Conservation (phyloP, 1,140 invertebrate species). For the Anastatus disparis region DNA sequence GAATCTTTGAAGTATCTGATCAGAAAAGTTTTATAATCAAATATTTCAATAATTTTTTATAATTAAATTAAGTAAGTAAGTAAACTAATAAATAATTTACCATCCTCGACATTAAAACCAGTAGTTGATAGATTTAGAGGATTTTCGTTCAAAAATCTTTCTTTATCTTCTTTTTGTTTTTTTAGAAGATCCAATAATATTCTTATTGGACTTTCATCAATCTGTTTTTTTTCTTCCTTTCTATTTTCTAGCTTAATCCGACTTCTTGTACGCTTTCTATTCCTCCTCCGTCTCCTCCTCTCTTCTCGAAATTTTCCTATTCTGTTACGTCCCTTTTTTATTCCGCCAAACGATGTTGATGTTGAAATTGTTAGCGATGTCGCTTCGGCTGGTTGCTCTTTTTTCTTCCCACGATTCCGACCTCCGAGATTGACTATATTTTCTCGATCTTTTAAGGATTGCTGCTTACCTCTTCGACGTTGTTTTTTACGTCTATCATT, state of each 20-base stretch:
- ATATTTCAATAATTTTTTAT: too few relatives aligned
- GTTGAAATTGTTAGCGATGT: background rate
- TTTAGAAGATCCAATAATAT: constrained; percentile 6
- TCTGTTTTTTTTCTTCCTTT: constrained; percentile 12
- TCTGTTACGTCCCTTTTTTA: constrained; percentile 36
- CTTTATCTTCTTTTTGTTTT: background rate
- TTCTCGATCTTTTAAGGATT: background rate
- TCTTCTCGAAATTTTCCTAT: constrained; percentile 49
- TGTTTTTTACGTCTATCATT: background rate
- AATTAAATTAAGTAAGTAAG: too few relatives aligned
- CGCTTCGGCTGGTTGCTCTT: background rate
- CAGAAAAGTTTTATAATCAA: too few relatives aligned
- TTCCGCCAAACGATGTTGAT: too few relatives aligned
- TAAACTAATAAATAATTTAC: constrained; percentile 8
- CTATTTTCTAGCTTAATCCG: constrained; percentile 28
- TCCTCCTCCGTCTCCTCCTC: constrained; percentile 49
- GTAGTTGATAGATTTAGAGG: constrained; percentile 24
- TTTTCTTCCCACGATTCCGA: background rate
- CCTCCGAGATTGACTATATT: constrained; percentile 16
- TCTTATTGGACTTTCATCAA: constrained; percentile 4
- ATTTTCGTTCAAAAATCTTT: constrained; percentile 20
- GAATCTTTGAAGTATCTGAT: too few relatives aligned
- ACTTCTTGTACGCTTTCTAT: constrained; percentile 43
- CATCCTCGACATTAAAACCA: background rate
- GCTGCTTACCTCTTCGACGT: background rate